These are phyloP conservation scores for Sebastes taczanowskii DNA, from an alignment of 2,797 vertebrate genomes.

Conservation along the genomic window DNA sequence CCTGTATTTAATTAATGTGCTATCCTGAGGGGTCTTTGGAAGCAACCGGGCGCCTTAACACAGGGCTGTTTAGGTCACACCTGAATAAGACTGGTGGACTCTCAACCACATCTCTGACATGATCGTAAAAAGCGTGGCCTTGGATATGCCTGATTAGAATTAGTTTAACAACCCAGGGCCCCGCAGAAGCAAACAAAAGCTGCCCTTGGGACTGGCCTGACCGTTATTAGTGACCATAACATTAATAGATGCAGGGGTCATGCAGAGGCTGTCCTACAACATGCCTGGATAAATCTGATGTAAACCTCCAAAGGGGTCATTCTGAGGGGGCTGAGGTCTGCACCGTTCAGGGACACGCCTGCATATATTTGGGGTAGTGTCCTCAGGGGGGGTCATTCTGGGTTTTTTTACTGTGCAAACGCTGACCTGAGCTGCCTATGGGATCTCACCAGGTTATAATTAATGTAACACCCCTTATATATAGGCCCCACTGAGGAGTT, in stretches of 20 bases:
- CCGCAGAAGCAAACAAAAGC: constrained; percentile 15
- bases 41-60: not conserved
- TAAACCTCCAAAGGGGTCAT: constrained; percentile 29
- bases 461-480: constrained; percentile 32
- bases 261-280: constrained; percentile 2
- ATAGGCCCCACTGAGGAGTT: not conserved
- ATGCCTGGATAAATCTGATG: constrained; percentile 1
- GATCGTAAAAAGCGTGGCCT: not conserved
- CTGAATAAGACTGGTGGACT: constrained; percentile 1
- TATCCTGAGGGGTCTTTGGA: not conserved
- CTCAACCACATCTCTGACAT: not conserved
- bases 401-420: not conserved
- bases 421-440: not conserved
- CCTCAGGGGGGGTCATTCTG: not conserved
- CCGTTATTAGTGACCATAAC: constrained; percentile 23
- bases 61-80: not conserved
- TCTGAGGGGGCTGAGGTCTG: not conserved
- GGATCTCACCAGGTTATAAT: constrained; percentile 19
- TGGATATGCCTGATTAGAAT: constrained; percentile 32
- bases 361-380: not conserved
- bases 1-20: constrained; percentile 21
- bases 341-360: not conserved
- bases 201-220: constrained; percentile 21
- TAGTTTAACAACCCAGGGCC: constrained; percentile 26
- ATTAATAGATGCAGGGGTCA: constrained; percentile 9